Evolutionary conservation across 2,888 invertebrate genomes (phyloP).

Genomic region (Pecten maximus): DNA sequence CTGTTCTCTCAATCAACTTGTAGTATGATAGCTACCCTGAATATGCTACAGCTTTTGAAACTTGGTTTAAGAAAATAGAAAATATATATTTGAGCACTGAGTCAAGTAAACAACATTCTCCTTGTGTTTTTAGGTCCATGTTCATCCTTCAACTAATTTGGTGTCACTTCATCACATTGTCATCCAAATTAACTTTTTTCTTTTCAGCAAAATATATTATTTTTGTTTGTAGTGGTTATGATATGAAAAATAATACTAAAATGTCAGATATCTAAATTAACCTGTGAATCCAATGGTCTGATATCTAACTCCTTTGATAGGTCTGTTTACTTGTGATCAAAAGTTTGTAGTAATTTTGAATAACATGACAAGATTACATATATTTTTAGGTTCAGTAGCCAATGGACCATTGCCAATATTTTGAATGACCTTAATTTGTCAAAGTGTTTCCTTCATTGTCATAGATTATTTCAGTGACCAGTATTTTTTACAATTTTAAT

Average conservation of each 20-base stretch:
- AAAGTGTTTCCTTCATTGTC: too few relatives aligned
- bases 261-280: neutral
- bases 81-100: too few relatives aligned
- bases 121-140: neutral
- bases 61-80: too few relatives aligned
- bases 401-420: too few relatives aligned
- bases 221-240: neutral
- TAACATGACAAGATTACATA: neutral
- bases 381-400: neutral
- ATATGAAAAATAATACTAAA: neutral
- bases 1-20: too few relatives aligned
- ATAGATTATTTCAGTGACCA: too few relatives aligned
- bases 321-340: neutral
- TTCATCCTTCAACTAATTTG: neutral
- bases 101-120: neutral
- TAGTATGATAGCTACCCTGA: too few relatives aligned
- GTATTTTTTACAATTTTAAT: too few relatives aligned
- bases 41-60: too few relatives aligned
- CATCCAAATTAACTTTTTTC: neutral
- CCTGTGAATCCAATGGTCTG: neutral
- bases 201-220: neutral
- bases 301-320: neutral
- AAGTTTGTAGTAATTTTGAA: neutral
- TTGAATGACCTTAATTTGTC: too few relatives aligned
- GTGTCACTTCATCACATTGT: neutral